Evolutionary conservation across 30 jellyfish, hydroid and myxozoan genomes (phyloP).

Genomic region (Turritopsis rubra): DNA sequence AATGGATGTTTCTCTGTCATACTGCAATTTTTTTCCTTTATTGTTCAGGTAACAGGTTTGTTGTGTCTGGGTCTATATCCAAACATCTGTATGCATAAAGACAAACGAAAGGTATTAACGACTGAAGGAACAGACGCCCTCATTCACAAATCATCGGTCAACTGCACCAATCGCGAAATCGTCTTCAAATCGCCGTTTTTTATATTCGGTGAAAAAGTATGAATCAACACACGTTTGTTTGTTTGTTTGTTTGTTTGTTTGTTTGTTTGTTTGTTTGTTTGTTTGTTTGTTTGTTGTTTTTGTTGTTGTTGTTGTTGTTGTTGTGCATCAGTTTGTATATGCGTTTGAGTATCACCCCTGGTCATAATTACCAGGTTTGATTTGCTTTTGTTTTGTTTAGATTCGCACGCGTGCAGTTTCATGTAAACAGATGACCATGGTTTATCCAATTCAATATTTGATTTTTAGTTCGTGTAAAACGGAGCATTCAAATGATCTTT

Average conservation of each 20-base stretch:
- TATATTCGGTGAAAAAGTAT: constrained; percentile 93
- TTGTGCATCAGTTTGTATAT: not conserved
- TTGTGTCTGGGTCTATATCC: constrained; percentile 90
- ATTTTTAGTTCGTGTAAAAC: constrained; percentile 67
- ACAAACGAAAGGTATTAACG: constrained; percentile 82
- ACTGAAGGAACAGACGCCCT: constrained; percentile 93
- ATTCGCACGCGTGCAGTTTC: constrained; percentile 97
- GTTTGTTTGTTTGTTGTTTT: not conserved
- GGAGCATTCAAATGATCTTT: constrained; percentile 33
- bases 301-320: not conserved
- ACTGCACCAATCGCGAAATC: constrained; percentile 76
- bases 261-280: too few relatives aligned
- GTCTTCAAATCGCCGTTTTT: constrained; percentile 85
- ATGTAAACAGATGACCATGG: constrained; percentile 93
- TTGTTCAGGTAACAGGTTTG: constrained; percentile 71
- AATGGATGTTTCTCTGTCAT: too few relatives aligned
- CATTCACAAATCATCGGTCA: constrained; percentile 92
- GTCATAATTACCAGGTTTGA: too few relatives aligned
- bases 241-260: not conserved
- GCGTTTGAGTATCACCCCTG: too few relatives aligned
- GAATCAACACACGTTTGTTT: not conserved
- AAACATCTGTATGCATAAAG: constrained; percentile 89
- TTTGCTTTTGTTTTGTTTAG: constrained; percentile 36
- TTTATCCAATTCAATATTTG: constrained; percentile 79
- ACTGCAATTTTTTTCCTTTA: not conserved